Evolutionary conservation across 2,888 invertebrate genomes (phyloP), one percentile per base, ranked within the genome.

Genomic region (Yponomeuta plumbellus): DNA sequence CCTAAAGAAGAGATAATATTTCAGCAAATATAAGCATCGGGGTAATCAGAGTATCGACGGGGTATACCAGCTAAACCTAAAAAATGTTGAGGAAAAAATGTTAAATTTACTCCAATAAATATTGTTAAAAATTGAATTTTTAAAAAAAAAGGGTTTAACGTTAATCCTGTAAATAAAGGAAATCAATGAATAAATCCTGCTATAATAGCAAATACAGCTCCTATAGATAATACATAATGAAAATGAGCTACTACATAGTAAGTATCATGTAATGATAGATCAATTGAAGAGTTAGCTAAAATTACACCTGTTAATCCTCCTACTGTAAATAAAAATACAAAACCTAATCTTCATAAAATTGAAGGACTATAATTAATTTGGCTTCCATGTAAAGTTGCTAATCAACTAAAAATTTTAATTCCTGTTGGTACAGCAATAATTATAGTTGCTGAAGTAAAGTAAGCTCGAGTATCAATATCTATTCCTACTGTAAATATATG

Each of bases 401-500:
- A 75, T 93, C 95, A 96, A 40, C 95, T 83, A 86, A 96, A 96
- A 88, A 96, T 93, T 93, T 96, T 96, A 92, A 96, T 95, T 73
- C 96, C 96, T 21, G 96, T 96, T 0, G 96, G 96, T 0, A 96
- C 93, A 0, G 95, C 96, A 95, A 96, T 96, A 92, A 96, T 95
- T 93, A 96, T 96, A 21, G 96, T 96, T 0, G 95, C 96, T 62
- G 96, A 94, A 0, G 96, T 96, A 83, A 96, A 96, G 81, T 96
- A 96, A 23, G 96, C 96, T 84, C 96, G 95, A 0, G 95, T 95
- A 85, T 96, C 96, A 68, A 96, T 94, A 86, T 96, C 96, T 93
- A 96, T 94, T 0, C 96, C 96, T 52, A 96, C 94, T 2, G 96
- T 96, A 85, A 96, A 97, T 92, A 96, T 96, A 81, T 96, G 96